A percentile compares a stretch with the other conserved stretches of the same genome.
Evolutionary conservation across 2,888 invertebrate genomes (phyloP).

Genomic region (Thymelicus acteon): DNA sequence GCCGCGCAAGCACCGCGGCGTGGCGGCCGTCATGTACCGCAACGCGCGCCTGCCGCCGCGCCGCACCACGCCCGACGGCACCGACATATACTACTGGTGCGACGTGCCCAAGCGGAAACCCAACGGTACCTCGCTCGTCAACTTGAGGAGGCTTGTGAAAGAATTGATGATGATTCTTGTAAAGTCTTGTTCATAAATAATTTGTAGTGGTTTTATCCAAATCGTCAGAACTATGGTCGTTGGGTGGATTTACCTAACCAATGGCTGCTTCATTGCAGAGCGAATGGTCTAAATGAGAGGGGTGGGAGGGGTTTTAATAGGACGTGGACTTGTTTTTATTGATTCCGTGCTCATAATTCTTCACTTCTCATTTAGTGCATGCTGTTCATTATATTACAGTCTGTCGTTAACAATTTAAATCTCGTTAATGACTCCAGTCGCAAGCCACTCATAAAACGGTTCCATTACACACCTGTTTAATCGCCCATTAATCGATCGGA

Average conservation of each 20-base stretch:
- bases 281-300: too few species aligned
- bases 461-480: not conserved
- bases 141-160: too few species aligned
- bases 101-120: conserved; percentile 87
- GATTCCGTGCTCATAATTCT: not conserved
- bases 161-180: too few species aligned
- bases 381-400: not conserved
- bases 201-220: too few species aligned
- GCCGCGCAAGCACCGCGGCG: conserved; percentile 62
- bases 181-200: too few species aligned
- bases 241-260: too few species aligned
- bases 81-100: conserved; percentile 94
- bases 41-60: conserved; percentile 86
- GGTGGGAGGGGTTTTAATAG: too few species aligned
- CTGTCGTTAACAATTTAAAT: too few species aligned
- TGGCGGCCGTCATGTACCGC: conserved; percentile 61
- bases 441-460: not conserved
- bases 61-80: conserved; percentile 92
- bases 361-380: not conserved
- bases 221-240: too few species aligned
- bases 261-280: too few species aligned
- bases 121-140: conserved; percentile 71
- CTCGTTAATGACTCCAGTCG: too few species aligned
- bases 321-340: too few species aligned
- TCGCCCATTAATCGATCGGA: not conserved